Percentiles rank a stretch among this genome's conserved stretches.
Conservation (phyloP, 2,797 vertebrate species). For the Xiphophorus birchmanni region DNA sequence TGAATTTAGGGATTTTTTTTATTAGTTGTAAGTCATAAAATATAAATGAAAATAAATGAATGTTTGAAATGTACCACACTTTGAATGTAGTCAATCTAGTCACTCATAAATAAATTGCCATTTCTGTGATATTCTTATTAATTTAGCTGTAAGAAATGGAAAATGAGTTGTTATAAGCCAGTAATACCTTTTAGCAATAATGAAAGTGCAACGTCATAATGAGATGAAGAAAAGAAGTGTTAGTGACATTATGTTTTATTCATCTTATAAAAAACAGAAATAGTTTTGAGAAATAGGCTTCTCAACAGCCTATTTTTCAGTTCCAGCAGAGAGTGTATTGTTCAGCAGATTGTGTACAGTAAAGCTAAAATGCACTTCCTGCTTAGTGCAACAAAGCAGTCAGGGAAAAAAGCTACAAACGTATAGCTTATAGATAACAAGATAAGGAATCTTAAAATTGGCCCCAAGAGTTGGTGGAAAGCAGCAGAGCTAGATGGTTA, state of each 20-base stretch:
- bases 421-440: slow-evolving; percentile 6
- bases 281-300: neutral
- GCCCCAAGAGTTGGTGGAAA: slow-evolving; percentile 3
- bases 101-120: neutral
- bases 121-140: neutral
- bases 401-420: slow-evolving; percentile 2
- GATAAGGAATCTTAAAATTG: neutral
- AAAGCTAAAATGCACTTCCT: neutral
- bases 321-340: slow-evolving; percentile 19
- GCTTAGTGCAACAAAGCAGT: slow-evolving; percentile 4
- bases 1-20: neutral
- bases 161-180: neutral
- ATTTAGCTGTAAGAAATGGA: neutral
- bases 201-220: neutral
- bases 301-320: slow-evolving; percentile 9
- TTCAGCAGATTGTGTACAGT: neutral
- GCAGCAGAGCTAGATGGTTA: slow-evolving; percentile 11
- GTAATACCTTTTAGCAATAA: neutral
- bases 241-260: slow-evolving; percentile 4
- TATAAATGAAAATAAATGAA: neutral
- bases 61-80: neutral
- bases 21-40: neutral
- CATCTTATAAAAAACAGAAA: slow-evolving; percentile 4
- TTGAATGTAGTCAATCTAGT: neutral
- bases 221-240: neutral